phyloP scores from a whole-genome alignment of 2,113 vertebrate species.

The Laterallus jamaicensis region DNA sequence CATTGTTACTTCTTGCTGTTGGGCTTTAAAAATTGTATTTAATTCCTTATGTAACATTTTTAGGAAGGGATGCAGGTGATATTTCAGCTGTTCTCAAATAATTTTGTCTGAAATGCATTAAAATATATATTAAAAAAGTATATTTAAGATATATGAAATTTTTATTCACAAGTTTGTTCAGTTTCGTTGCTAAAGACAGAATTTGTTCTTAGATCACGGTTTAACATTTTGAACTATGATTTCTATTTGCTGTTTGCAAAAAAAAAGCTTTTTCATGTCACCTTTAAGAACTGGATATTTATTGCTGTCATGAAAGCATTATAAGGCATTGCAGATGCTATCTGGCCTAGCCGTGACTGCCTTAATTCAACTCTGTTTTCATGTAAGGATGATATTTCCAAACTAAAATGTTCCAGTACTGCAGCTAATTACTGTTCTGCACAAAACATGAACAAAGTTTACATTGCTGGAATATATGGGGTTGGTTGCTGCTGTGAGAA shows the following conservation, averaged over 20 bases:
- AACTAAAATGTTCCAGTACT: background rate
- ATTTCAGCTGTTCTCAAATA: background rate
- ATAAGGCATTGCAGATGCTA: background rate
- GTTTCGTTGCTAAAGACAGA: background rate
- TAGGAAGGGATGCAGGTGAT: background rate
- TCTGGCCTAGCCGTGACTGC: background rate
- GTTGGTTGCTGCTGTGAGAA: background rate
- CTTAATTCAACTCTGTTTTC: background rate
- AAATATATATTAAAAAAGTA: background rate
- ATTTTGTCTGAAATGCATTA: background rate
- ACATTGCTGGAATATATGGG: background rate
- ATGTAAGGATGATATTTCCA: background rate
- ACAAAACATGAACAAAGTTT: background rate
- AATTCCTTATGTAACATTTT: background rate
- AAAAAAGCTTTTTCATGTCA: background rate
- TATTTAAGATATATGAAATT: background rate
- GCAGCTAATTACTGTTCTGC: background rate
- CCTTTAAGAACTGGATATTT: background rate
- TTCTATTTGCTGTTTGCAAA: background rate
- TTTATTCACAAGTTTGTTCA: background rate
- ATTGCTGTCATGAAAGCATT: background rate
- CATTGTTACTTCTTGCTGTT: background rate
- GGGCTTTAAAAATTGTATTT: background rate
- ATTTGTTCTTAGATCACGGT: background rate
- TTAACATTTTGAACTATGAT: background rate